Conservation (phyloP, 2,888 invertebrate species). For the Drosophila atripex region DNA sequence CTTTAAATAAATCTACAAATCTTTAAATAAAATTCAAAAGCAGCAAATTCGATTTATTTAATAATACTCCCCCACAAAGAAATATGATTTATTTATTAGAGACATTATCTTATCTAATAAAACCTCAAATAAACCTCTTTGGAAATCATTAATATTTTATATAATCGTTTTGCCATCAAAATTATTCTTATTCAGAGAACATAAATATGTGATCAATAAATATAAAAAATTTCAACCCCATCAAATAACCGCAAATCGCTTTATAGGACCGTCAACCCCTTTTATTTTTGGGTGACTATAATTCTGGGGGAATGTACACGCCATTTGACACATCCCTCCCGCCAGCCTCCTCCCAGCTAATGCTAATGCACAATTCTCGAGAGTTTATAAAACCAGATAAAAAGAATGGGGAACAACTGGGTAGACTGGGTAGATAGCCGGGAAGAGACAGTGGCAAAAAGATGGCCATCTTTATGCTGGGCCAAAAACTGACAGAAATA, state of each 20-base stretch:
- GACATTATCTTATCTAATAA: neutral
- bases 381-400: slow-evolving; percentile 42
- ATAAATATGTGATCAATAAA: slow-evolving; percentile 4
- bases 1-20: too few species aligned
- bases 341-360: slow-evolving; percentile 8
- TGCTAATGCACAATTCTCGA: slow-evolving; percentile 43
- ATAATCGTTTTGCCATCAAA: neutral
- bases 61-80: neutral
- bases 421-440: slow-evolving; percentile 20
- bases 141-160: neutral
- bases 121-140: neutral
- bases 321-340: slow-evolving; percentile 26
- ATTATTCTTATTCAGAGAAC: neutral
- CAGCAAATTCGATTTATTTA: too few species aligned
- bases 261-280: slow-evolving; percentile 16
- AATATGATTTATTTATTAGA: neutral
- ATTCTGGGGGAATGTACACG: slow-evolving; percentile 18
- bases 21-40: too few species aligned
- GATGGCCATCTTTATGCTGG: slow-evolving; percentile 63
- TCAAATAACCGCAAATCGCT: slow-evolving; percentile 13
- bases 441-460: slow-evolving; percentile 28
- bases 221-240: neutral
- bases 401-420: slow-evolving; percentile 23
- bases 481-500: slow-evolving; percentile 70
- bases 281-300: neutral